Evolutionary conservation across 1,140 invertebrate genomes (phyloP).

Genomic region (Pygmarrhopalites habei): DNA sequence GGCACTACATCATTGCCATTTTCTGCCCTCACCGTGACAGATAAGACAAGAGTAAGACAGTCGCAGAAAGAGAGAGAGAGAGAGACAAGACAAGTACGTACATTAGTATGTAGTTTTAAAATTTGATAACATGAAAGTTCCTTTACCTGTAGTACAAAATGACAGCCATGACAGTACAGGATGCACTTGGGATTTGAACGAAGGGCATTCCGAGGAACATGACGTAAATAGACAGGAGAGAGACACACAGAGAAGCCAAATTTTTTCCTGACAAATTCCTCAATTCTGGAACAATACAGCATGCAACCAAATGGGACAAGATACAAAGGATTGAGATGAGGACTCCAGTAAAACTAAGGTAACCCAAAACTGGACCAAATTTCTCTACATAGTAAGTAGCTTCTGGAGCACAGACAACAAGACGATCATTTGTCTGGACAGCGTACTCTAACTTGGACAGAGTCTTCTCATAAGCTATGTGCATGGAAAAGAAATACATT

Average conservation of each 20-base stretch:
- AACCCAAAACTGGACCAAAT: constrained; percentile 46
- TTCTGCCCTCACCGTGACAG: too few relatives aligned
- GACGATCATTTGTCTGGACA: constrained; percentile 36
- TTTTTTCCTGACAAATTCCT: constrained; percentile 51
- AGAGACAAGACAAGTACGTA: too few relatives aligned
- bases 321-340: constrained; percentile 49
- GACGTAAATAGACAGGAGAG: constrained; percentile 47
- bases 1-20: too few relatives aligned
- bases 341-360: constrained; percentile 46
- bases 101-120: too few relatives aligned
- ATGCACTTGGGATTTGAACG: constrained; percentile 28
- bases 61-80: too few relatives aligned
- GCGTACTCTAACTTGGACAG: constrained; percentile 43
- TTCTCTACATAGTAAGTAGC: constrained; percentile 42
- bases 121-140: too few relatives aligned
- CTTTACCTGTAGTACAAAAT: constrained; percentile 46
- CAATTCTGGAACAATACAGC: constrained; percentile 47
- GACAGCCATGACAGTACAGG: constrained; percentile 46
- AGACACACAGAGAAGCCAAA: constrained; percentile 47
- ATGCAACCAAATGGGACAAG: constrained; percentile 47
- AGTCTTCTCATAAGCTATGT: constrained; percentile 43
- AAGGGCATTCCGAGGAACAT: constrained; percentile 47
- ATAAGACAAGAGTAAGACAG: too few relatives aligned
- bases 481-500: too few relatives aligned
- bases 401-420: constrained; percentile 30